Base-by-base conservation (phyloP, 2,888 invertebrate species). In the Chloroclystis v-ata region DNA sequence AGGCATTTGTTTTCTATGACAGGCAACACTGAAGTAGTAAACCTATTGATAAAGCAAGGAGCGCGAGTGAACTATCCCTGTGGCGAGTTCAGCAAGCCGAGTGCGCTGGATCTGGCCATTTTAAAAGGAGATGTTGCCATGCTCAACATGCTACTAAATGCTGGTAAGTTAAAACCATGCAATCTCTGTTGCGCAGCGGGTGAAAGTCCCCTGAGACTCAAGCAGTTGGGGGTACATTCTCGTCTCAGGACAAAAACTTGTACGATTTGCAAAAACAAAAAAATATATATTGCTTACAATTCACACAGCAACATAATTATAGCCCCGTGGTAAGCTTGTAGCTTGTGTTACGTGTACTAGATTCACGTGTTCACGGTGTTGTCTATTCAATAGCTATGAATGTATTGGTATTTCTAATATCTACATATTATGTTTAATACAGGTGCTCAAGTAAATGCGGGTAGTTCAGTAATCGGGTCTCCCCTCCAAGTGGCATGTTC, bases 81-180 rank as follows among this genome's bases (percentile, higher is more conserved):
- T 30, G 89, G 84, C 0, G 91, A 92, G 48, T 73, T 92, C 28
- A 91, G 91, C 47, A 93, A 93, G 67, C 94, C 94, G 0, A 93
- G 94, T 41, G 94, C 96, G 0, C 81, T 97, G 32, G 96, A 97
- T 75, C 88, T 96, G 55, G 95, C 97, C 0, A 94, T 97, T 42
- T 76, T 96, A 45, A 93, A 94, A 74, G 95, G 95, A 9, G 95
- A 95, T 64, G 91, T 93, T 0, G 80, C 89, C 3, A 91, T 95
- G 71, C 91, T 95, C 6, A 89, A 91, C 54, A 86, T 93, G 78
- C 89, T 95, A n/a, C 78, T 95, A 8, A 75, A 87, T 61, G 91
- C 92, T 65, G 94, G 94, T 93, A 29, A 35, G 44, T 35, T n/a
- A 33, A 16, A 2, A 16, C 14, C 10, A 16, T 33, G 2, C 4